Conservation (phyloP, 2,797 vertebrate species). For the Anguilla pacifica region DNA sequence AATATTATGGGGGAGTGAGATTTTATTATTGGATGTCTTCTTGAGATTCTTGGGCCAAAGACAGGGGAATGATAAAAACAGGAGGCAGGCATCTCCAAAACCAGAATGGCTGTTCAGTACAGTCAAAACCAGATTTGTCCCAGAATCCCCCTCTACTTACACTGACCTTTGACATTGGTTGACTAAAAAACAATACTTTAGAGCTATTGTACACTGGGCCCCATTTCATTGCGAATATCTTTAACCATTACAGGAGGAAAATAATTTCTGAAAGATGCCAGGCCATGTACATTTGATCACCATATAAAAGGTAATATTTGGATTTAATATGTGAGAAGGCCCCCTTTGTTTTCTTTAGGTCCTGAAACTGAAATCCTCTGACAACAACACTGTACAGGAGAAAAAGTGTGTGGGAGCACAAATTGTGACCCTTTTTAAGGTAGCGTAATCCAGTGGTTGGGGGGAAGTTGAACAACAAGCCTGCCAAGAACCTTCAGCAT, state of each 20-base stretch:
- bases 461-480: background rate
- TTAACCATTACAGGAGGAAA: background rate
- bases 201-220: background rate
- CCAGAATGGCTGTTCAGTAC: background rate
- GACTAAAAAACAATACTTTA: background rate
- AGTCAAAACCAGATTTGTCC: background rate
- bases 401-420: background rate
- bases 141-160: background rate
- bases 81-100: background rate
- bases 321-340: background rate
- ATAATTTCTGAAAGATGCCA: constrained; percentile 1
- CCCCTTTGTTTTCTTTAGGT: background rate
- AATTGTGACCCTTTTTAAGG: background rate
- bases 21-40: background rate
- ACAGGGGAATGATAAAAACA: no score
- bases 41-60: background rate
- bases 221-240: background rate
- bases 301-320: background rate
- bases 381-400: constrained; percentile 3
- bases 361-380: background rate
- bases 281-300: background rate
- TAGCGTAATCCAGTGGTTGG: background rate
- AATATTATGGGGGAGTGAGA: background rate
- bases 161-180: background rate
- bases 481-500: constrained; percentile 11